A percentile compares a stretch with the other conserved stretches of the same genome.
Evolutionary conservation across 2,797 vertebrate genomes (phyloP).

Genomic region (Picus viridis): DNA sequence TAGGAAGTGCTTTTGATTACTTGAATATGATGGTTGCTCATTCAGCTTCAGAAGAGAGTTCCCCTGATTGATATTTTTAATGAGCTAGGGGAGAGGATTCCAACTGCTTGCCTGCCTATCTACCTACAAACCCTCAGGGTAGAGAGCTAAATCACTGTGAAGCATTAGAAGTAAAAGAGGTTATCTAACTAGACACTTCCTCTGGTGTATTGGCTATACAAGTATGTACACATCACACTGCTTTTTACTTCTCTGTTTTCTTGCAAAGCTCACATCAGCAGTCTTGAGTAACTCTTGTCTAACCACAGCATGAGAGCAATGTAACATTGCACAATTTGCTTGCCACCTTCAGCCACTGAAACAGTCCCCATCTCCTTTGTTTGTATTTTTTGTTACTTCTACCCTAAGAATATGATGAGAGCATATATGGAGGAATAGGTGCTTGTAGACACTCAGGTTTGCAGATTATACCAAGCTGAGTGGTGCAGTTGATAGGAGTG

Average conservation of each 20-base stretch:
- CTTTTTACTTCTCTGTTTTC: background rate
- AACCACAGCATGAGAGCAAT: background rate
- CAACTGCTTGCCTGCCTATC: background rate
- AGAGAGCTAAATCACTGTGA: background rate
- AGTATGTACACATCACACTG: background rate
- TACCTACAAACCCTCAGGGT: background rate
- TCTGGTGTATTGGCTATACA: background rate
- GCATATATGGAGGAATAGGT: background rate
- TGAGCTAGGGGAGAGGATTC: conserved; percentile 7
- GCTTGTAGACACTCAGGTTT: background rate
- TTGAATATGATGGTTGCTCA: background rate
- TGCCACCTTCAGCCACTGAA: background rate
- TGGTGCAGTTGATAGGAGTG: no score
- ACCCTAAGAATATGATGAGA: background rate
- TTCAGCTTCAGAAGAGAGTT: background rate
- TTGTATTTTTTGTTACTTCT: background rate
- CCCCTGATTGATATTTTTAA: background rate
- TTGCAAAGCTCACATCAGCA: background rate
- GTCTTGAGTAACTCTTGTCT: background rate
- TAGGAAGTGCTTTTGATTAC: background rate
- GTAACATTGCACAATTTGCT: background rate
- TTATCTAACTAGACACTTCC: conserved; percentile 19
- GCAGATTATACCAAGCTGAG: no score
- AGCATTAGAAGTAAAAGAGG: background rate
- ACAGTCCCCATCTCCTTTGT: background rate